These are phyloP conservation scores for Phenacoccus solenopsis DNA, from an alignment of 1,140 invertebrate genomes.

Conservation along the genomic window DNA sequence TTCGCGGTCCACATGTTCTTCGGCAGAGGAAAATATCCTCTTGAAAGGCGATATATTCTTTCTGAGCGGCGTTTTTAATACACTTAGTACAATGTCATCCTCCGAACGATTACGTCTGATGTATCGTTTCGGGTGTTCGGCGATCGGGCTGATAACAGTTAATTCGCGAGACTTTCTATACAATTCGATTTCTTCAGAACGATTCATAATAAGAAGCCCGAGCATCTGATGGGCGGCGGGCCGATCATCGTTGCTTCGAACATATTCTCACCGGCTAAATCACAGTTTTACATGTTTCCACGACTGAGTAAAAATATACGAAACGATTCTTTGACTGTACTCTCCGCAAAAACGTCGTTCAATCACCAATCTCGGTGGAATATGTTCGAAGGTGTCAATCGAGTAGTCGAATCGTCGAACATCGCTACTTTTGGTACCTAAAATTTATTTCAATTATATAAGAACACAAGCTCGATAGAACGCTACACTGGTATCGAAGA, in stretches of 20 bases:
- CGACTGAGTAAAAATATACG: no score
- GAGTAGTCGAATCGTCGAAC: no score
- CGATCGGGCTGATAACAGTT: constrained; percentile 25
- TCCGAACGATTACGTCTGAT: constrained; percentile 22
- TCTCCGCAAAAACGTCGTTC: no score
- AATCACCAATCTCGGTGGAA: no score
- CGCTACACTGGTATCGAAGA: no score
- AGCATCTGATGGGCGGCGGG: background rate
- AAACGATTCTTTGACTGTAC: no score
- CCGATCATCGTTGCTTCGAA: background rate
- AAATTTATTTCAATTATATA: no score
- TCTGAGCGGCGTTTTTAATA: constrained; percentile 39
- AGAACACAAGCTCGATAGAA: no score
- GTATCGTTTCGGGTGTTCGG: background rate
- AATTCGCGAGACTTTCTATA: constrained; percentile 44
- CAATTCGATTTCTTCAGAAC: constrained; percentile 45
- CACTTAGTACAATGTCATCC: constrained; percentile 44
- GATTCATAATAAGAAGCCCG: constrained; percentile 39
- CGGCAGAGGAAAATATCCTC: constrained; percentile 22
- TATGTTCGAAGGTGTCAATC: no score
- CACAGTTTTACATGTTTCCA: no score
- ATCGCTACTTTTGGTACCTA: no score
- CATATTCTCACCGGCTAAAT: background rate
- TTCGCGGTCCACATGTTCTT: constrained; percentile 21
- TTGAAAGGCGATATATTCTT: constrained; percentile 19